Percentiles rank a stretch among this genome's conserved stretches.
Evolutionary conservation across 2,797 vertebrate genomes (phyloP).

Genomic region (Clarias platycephalus): DNA sequence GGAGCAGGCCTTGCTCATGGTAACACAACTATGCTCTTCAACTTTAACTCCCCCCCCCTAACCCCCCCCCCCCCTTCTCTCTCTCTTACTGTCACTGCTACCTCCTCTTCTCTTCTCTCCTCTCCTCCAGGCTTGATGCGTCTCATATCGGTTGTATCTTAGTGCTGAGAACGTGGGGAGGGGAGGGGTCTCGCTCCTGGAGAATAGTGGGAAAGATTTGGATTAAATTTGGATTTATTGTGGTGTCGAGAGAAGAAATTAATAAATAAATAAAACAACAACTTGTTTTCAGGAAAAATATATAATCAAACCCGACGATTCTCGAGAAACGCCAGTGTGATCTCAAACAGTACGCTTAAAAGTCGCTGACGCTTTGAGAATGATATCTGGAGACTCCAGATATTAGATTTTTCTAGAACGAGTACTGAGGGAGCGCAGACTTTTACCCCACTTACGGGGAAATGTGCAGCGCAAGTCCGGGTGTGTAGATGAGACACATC

Average conservation of each 20-base stretch:
- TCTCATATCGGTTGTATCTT: constrained; percentile 3
- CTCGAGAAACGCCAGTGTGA: neutral
- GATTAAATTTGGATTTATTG: neutral
- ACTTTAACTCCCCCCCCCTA: neutral
- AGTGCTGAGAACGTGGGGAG: neutral
- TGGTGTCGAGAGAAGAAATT: neutral
- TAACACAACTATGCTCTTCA: constrained; percentile 68
- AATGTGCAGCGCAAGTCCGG: neutral
- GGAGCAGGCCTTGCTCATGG: constrained; percentile 94
- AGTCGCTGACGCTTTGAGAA: neutral
- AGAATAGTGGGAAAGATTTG: neutral
- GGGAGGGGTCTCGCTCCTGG: neutral
- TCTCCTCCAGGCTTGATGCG: neutral
- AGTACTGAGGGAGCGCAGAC: neutral
- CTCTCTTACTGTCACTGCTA: neutral
- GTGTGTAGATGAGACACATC: constrained; percentile 33
- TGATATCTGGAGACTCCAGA: neutral
- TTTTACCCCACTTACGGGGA: neutral
- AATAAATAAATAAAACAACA: neutral
- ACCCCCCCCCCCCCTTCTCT: neutral
- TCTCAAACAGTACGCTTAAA: neutral
- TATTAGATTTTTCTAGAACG: neutral
- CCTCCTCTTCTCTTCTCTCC: neutral
- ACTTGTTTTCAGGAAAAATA: no score
- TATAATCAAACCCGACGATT: no score